Evolutionary conservation across 2,113 vertebrate species (phyloP), one percentile per base, ranked within the genome.

Genomic region (Hassar affinis): DNA sequence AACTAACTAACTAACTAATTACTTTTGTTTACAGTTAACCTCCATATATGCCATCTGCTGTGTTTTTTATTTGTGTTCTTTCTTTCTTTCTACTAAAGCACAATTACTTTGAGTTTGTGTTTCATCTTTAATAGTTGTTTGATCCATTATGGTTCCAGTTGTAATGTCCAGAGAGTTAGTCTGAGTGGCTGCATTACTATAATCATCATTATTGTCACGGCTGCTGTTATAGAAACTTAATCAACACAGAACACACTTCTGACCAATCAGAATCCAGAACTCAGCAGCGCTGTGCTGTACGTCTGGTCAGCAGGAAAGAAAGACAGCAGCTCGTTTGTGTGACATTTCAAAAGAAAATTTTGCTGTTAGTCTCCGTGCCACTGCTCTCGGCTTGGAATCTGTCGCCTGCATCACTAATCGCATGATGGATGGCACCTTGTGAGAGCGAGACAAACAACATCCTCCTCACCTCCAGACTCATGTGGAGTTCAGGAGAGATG

Each of bases 391-490:
- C 84, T 85, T 52, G 80, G 76, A 81, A 72, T 82, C 47, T 69
- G 84, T 87, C 89, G 79, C 85, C 89, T 81, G 33, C 87, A 87
- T 86, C 62, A 52, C 87, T 86, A 84, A 89, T 84, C 69, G 66
- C 56, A 85, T 84, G 90, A 88, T 81, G 83, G 87, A 89, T 87
- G 89, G 87, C 86, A 87, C 88, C 85, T 84, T 77, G 76, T 78
- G 64, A 75, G 78, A 86, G 85, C 79, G 72, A 84, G 85, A 79
- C 79, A 87, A 81, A 80, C 82, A 79, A 87, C 85, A 85, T 78
- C 86, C 57, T 86, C 59, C 78, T 85, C 54, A 82, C 45, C 81
- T 86, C 77, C 78, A 85, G 85, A 88, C 27, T 42, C 51, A 52
- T 52, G 66, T 81, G 75, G 74, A 86, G 80, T 86, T 88, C 78